A percentile compares a stretch with the other conserved stretches of the same genome.
These are phyloP conservation scores for Candoia aspera DNA, from an alignment of 2,113 vertebrate species.

Conservation along the genomic window DNA sequence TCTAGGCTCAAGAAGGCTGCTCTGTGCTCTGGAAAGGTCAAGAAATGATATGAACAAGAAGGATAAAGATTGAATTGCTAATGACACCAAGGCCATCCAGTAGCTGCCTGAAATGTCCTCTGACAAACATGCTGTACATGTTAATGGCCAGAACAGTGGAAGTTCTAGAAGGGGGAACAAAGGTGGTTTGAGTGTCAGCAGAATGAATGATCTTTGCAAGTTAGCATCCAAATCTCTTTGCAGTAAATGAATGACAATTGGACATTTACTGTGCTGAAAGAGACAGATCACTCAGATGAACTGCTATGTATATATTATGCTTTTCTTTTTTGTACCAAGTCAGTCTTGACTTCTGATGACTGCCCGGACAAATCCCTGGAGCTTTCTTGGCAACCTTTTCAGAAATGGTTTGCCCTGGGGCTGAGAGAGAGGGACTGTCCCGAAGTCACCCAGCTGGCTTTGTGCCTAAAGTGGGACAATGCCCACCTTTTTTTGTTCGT, in stretches of 20 bases:
- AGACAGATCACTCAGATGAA: not conserved
- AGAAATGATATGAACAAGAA: too few species aligned
- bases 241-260: not conserved
- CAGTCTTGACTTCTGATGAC: not conserved
- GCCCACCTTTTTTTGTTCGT: too few species aligned
- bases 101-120: not conserved
- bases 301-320: not conserved
- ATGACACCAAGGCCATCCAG: not conserved
- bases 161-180: not conserved
- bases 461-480: not conserved
- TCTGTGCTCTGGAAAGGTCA: too few species aligned
- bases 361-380: not conserved
- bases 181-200: not conserved
- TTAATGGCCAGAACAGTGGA: not conserved
- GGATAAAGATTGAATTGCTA: not conserved
- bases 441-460: not conserved
- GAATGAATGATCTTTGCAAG: not conserved
- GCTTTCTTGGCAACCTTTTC: not conserved
- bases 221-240: not conserved
- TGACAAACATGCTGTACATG: not conserved
- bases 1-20: too few species aligned
- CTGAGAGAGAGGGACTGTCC: not conserved
- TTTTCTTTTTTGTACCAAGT: not conserved
- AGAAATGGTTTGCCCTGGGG: not conserved
- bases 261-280: not conserved